Evolutionary conservation across 2,797 vertebrate species (phyloP).

Genomic region (Microctenopoma lineatum): DNA sequence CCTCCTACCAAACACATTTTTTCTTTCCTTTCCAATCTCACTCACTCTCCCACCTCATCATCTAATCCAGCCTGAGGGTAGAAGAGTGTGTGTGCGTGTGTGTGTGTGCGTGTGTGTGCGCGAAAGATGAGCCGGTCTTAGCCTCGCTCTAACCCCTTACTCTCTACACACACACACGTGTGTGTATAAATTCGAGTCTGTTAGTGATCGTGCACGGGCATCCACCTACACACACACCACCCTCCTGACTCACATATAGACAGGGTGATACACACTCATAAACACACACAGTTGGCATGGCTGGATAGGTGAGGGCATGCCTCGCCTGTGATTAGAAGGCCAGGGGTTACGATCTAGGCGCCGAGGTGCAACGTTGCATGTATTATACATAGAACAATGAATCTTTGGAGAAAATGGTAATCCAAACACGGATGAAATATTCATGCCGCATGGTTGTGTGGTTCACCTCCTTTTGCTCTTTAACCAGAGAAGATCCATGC

Average conservation of each 20-base stretch:
- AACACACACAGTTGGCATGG: constrained; percentile 36
- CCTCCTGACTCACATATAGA: constrained; percentile 11
- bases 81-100: constrained; percentile 31
- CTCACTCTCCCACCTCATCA: constrained; percentile 76
- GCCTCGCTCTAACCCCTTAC: constrained; percentile 71
- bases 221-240: constrained; percentile 45
- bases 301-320: constrained; percentile 45
- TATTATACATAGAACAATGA: constrained; percentile 78
- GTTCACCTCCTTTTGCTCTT: constrained; percentile 76
- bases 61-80: constrained; percentile 78
- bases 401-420: constrained; percentile 75
- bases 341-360: constrained; percentile 67
- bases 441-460: constrained; percentile 67
- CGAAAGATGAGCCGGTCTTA: constrained; percentile 74
- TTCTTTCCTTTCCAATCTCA: constrained; percentile 64
- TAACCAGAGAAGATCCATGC: constrained; percentile 77
- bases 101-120: constrained; percentile 27
- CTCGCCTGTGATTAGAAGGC: constrained; percentile 64
- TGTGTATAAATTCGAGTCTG: constrained; percentile 28
- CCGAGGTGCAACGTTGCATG: constrained; percentile 60
- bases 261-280: neutral
- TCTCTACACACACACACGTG: constrained; percentile 31
- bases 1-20: constrained; percentile 65
- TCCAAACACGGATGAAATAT: constrained; percentile 82
- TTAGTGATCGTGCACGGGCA: constrained; percentile 19